Conservation (phyloP, 2,888 invertebrate species). For the Eupithecia dodoneata region DNA sequence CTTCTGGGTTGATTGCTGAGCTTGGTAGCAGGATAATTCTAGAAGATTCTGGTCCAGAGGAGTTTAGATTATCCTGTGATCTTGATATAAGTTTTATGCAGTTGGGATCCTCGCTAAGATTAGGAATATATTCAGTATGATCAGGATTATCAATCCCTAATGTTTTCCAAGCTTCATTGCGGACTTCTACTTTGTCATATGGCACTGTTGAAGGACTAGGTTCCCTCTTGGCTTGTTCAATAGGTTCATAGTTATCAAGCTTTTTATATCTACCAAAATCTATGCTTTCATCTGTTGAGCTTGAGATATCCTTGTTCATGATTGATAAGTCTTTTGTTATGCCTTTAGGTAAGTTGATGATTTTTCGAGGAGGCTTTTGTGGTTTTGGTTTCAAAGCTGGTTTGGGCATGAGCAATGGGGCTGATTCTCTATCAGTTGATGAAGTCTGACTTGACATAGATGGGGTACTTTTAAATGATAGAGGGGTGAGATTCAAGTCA, state of each 20-base stretch:
- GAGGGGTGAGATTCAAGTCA: slow-evolving; percentile 75
- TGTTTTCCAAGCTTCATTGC: slow-evolving; percentile 92
- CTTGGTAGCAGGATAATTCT: slow-evolving; percentile 83
- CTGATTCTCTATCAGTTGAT: slow-evolving; percentile 70
- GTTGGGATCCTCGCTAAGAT: slow-evolving; percentile 76
- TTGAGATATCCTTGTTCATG: slow-evolving; percentile 66
- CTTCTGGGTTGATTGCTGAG: slow-evolving; percentile 77
- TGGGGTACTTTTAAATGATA: slow-evolving; percentile 73
- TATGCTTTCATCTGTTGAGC: slow-evolving; percentile 74
- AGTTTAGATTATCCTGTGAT: slow-evolving; percentile 79
- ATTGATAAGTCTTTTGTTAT: slow-evolving; percentile 63
- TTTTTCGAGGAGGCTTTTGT: slow-evolving; percentile 85
- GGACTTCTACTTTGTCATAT: slow-evolving; percentile 90
- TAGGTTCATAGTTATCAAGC: slow-evolving; percentile 81
- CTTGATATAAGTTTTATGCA: slow-evolving; percentile 80
- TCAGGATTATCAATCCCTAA: slow-evolving; percentile 89
- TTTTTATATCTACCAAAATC: slow-evolving; percentile 82
- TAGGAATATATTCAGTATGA: slow-evolving; percentile 86
- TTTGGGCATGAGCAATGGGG: slow-evolving; percentile 79
- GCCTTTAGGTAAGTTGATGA: slow-evolving; percentile 74
- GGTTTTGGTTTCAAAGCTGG: slow-evolving; percentile 86
- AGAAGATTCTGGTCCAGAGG: slow-evolving; percentile 77
- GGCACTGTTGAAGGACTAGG: slow-evolving; percentile 75
- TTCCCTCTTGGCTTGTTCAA: slow-evolving; percentile 79
- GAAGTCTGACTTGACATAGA: slow-evolving; percentile 73